Evolutionary conservation across 2,888 invertebrate genomes (phyloP), one percentile per base, ranked within the genome.

Genomic region (Syrista parreyssii): DNA sequence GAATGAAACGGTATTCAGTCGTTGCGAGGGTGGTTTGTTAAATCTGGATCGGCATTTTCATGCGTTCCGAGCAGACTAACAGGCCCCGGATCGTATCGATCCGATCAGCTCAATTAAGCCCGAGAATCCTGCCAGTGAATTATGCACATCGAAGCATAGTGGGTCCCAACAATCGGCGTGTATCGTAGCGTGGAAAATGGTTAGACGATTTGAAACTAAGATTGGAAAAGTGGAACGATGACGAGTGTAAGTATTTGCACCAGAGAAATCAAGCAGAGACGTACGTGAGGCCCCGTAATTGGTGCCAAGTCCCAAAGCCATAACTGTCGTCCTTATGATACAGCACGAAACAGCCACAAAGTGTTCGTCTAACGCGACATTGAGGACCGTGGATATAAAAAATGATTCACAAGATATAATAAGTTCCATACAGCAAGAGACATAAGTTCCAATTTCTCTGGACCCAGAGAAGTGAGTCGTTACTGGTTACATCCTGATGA

Each of bases 31-130:
- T 32, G 71, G 71, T 68, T 31, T 36, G 33, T 35, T 73, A 72
- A 75, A 78, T 78, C 75, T 78, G 75, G 75, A 78, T 75, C 78
- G 72, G 9, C 11, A 72, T 78, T 79, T 79, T 79, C 79, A 76
- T 71, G 82, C 76, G 74, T 79, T 33, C 77, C 77, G 76, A 78
- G 40, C 79, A 76, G 73, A n/a, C 34, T 80, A 82, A 83, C 79
- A 71, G 77, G 12, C 34, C 23, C 15, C 32, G 68, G 69, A 40
- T 74, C 75, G n/a, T 33, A 75, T 75, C 78, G 77, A 77, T 40
- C 23, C 74, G 74, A 77, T 68, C 33, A 71, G 71, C 74, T 75
- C 74, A 34, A 77, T 77, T 75, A 40, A 36, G 12, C 11, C 31
- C 32, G 32, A 33, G 71, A 31, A 33, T 31, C 71, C 15, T 31